Base-by-base conservation (phyloP, 2,888 invertebrate genomes). In the Ophonus ardosiacus region DNA sequence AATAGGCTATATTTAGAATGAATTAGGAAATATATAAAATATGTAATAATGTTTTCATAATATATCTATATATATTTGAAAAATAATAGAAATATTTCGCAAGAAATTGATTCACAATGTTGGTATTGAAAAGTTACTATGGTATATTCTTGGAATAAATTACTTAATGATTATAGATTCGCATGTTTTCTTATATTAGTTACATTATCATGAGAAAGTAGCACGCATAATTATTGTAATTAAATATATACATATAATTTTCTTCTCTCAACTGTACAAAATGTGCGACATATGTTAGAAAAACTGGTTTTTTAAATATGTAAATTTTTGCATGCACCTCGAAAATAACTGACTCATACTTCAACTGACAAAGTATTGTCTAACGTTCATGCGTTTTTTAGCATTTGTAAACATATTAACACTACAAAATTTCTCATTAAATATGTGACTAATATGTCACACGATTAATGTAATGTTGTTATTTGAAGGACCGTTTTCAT, bases 271-370 rank as follows among this genome's bases (percentile, higher is more conserved):
- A 18, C 71, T 74, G 71, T 74, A 74, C 43, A 8, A 17, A 74
- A 68, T 13, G 24, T 8, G 63, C 7, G 71, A 40, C 71, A 74
- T 74, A 40, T 74, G 71, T 17, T 51, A 15, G 31, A 18, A 18
- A 68, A 31, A 74, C 68, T 31, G 31, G 71, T 40, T 74, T 74
- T 74, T 68, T 38, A 63, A 24, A 13, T 18, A 68, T 68, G 68
- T 7, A 68, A 68, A 68, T 68, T 38, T 68, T 68, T 68, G 38
- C 68, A 13, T 74, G 43, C 43, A 43, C 13, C 6, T 51, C 4
- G 13, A 43, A 74, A 43, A 74, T 74, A 51, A 74, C 43, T 40
- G 71, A 74, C 71, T 74, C 71, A 74, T n/a, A 40, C 31, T 43
- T 51, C 6, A 74, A 74, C 40, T 43, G 71, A 74, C 71, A 17